Evolutionary conservation across 1,140 invertebrate species (phyloP).

Genomic region (Drosophila nasuta): DNA sequence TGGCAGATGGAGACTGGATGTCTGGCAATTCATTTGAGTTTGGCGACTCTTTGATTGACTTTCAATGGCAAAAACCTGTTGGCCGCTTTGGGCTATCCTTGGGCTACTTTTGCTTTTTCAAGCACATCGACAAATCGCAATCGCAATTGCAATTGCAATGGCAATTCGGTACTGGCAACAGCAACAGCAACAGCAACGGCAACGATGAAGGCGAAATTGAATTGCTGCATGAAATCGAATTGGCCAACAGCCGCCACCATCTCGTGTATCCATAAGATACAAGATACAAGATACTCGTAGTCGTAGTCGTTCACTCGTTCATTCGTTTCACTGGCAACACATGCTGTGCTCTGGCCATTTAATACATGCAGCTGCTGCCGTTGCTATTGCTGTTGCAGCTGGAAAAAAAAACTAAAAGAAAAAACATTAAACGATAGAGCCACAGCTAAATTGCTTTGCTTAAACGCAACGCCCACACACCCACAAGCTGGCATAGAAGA

Average conservation of each 20-base stretch:
- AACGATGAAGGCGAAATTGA: conserved; percentile 41
- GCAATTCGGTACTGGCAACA: no score
- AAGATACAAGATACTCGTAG: not conserved
- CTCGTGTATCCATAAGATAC: conserved; percentile 13
- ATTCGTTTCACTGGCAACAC: not conserved
- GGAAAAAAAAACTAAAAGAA: conserved; percentile 1
- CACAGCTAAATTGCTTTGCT: conserved; percentile 26
- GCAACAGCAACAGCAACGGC: no score
- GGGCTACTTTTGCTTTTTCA: conserved; percentile 40
- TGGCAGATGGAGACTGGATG: not conserved
- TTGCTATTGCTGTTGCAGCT: conserved; percentile 1
- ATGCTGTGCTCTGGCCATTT: conserved; percentile 9
- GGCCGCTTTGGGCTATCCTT: conserved; percentile 25
- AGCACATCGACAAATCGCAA: conserved; percentile 39
- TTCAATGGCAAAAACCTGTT: conserved; percentile 51
- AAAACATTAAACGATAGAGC: conserved; percentile 20
- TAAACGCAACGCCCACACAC: not conserved
- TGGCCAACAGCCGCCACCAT: conserved; percentile 49
- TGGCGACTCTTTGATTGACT: conserved; percentile 1
- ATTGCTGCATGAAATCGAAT: conserved; percentile 70
- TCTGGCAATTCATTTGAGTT: conserved; percentile 46
- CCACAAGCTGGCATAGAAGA: not conserved
- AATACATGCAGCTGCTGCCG: conserved; percentile 10
- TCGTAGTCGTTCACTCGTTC: no score
- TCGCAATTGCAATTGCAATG: conserved; percentile 24